Conservation (phyloP, 2,797 vertebrate species). For the Epinephelus coioides region DNA sequence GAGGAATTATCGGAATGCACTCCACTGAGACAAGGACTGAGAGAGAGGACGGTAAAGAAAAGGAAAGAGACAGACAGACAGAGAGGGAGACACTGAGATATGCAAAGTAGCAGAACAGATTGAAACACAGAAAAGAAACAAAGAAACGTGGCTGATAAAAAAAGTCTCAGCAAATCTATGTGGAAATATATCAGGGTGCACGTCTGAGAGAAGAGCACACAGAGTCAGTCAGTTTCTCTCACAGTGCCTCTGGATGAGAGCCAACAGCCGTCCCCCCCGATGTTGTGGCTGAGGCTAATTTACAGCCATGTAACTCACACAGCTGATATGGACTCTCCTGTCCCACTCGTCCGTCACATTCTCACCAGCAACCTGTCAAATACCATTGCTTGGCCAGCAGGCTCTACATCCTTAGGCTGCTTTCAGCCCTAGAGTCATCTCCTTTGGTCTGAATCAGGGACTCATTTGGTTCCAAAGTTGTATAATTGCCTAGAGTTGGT, state of each 20-base stretch:
- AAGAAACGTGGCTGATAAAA: background rate
- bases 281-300: conserved; percentile 33
- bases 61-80: conserved; percentile 9
- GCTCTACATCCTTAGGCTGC: too few species aligned
- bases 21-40: conserved; percentile 51
- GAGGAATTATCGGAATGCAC: conserved; percentile 80
- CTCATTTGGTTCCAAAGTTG: too few species aligned
- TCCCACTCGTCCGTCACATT: too few species aligned
- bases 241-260: conserved; percentile 30
- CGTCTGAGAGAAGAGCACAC: conserved; percentile 19
- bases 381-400: too few species aligned
- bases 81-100: conserved; percentile 10
- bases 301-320: conserved; percentile 16
- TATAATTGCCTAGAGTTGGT: too few species aligned
- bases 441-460: too few species aligned
- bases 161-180: background rate
- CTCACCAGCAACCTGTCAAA: too few species aligned
- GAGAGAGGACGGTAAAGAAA: conserved; percentile 12
- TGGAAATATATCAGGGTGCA: background rate
- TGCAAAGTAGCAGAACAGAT: conserved; percentile 27
- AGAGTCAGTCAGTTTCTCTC: conserved; percentile 29
- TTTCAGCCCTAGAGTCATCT: too few species aligned
- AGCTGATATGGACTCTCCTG: conserved; percentile 31
- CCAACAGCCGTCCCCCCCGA: conserved; percentile 33
- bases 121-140: conserved; percentile 11